Evolutionary conservation across 2,888 invertebrate genomes (phyloP), one percentile per base, ranked within the genome.

Genomic region (Acanthacorydalis orientalis): DNA sequence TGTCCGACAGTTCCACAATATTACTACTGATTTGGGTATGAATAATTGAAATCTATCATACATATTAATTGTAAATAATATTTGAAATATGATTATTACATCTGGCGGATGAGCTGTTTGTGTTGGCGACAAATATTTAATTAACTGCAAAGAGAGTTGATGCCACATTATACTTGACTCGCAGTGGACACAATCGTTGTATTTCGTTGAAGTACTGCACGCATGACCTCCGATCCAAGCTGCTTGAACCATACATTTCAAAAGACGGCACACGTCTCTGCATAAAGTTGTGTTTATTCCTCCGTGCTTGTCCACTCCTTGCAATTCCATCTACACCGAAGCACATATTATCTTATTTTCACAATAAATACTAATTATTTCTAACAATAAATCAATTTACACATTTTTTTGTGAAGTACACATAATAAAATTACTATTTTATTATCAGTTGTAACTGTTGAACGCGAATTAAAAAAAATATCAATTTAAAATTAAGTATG

Each of bases 91-190:
- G 44, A 48, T 15, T 67, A 74, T 73, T 69, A 86, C 84, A 67
- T 85, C 84, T 33, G 84, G 80, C 49, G 83, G 82, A 55, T 80
- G 74, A 35, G 80, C 77, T 12, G 82, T 80, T 61, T 77, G 73
- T 54, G 79, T 74, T 2, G 87, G 87, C 46, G 80, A 82, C 59
- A 90, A 75, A 55, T 85, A 86, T 52, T 83, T 78, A 31, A 91
- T 77, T 34, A 91, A 68, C 56, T 83, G 78, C 46, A 88, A 75
- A 10, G 86, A 83, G 34, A 95, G 68, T 64, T 93, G 95, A 66
- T 95, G 92, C 86, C 95, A 95, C 68, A 93, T 83, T 33, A 92
- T 86, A 31, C 86, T 82, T 48, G 91, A 85, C 62, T 93, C 92
- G 67, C 96, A 97, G 62, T 87, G 89, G 46, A 82, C 78, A 60